Conservation (phyloP, 2,113 vertebrate species). For the Platycercus adscitus region DNA sequence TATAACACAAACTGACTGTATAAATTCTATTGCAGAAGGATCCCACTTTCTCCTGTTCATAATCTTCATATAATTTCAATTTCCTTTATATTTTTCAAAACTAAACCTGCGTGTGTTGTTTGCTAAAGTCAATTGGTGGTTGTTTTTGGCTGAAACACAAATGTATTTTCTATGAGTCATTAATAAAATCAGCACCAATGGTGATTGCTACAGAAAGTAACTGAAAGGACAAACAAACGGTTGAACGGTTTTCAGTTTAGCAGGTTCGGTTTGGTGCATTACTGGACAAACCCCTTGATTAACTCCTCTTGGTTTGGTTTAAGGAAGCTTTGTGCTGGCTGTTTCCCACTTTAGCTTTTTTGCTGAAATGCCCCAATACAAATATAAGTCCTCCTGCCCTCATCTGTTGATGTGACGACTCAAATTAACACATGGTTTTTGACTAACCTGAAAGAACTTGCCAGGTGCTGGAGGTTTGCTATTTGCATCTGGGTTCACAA, state of each 20-base stretch:
- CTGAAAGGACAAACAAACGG: slow-evolving; percentile 66
- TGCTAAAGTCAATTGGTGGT: background rate
- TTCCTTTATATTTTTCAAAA: background rate
- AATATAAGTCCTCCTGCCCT: slow-evolving; percentile 73
- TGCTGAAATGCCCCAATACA: slow-evolving; percentile 71
- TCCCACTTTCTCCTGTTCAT: background rate
- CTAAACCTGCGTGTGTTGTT: background rate
- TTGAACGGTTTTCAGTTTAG: slow-evolving; percentile 59
- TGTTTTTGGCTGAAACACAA: slow-evolving; percentile 1
- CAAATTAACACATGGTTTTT: slow-evolving; percentile 78
- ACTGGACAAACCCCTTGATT: slow-evolving; percentile 53
- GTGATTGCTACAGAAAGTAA: slow-evolving; percentile 55
- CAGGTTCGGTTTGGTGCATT: slow-evolving; percentile 10
- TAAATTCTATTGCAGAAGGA: background rate
- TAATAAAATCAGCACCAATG: slow-evolving; percentile 35
- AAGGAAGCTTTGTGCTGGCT: slow-evolving; percentile 37
- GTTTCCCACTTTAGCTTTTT: slow-evolving; percentile 70
- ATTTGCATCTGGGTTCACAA: slow-evolving; percentile 90
- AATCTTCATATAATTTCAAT: background rate
- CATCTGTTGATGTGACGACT: slow-evolving; percentile 75
- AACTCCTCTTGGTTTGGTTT: slow-evolving; percentile 21
- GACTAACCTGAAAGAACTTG: slow-evolving; percentile 85
- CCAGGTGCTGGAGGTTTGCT: slow-evolving; percentile 79
- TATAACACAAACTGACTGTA: background rate
- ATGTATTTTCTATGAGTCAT: slow-evolving; percentile 63